Evolutionary conservation across 2,113 vertebrate genomes (phyloP).

Genomic region (Spea multiplicata): DNA sequence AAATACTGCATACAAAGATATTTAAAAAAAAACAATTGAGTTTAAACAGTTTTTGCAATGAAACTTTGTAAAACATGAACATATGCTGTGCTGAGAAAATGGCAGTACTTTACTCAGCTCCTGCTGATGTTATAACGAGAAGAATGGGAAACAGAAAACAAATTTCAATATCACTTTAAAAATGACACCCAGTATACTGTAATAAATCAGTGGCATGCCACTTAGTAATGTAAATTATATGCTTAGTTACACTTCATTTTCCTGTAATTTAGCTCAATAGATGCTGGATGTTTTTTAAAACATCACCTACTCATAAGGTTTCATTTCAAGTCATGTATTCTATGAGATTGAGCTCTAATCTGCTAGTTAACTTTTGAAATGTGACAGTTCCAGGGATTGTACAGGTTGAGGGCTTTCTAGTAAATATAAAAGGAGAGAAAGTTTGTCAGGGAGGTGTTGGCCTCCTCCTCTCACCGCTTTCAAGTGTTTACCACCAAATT

Average conservation of each 20-base stretch:
- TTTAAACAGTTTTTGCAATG: slow-evolving; percentile 16
- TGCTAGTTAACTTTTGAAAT: neutral
- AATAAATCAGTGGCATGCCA: slow-evolving; percentile 55
- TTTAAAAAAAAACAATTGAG: slow-evolving; percentile 3
- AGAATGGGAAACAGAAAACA: slow-evolving; percentile 50
- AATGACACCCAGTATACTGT: slow-evolving; percentile 49
- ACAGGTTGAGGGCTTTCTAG: no score
- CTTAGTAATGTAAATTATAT: slow-evolving; percentile 52
- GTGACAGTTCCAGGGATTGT: no score
- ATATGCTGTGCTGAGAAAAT: slow-evolving; percentile 17
- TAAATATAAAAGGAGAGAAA: no score
- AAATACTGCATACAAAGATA: slow-evolving; percentile 4
- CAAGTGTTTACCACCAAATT: no score
- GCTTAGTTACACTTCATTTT: slow-evolving; percentile 37
- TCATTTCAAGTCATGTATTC: no score
- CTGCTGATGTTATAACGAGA: slow-evolving; percentile 47
- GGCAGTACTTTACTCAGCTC: slow-evolving; percentile 25
- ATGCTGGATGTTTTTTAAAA: slow-evolving; percentile 35
- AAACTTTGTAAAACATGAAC: slow-evolving; percentile 27
- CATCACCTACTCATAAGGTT: slow-evolving; percentile 10
- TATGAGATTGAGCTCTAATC: no score
- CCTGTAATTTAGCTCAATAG: slow-evolving; percentile 51
- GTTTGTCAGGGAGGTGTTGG: no score
- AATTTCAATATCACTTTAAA: slow-evolving; percentile 48
- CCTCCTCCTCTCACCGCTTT: no score